A percentile compares a stretch with the other conserved stretches of the same genome.
phyloP scores from a whole-genome alignment of 2,113 vertebrate genomes.

The Gambusia affinis region DNA sequence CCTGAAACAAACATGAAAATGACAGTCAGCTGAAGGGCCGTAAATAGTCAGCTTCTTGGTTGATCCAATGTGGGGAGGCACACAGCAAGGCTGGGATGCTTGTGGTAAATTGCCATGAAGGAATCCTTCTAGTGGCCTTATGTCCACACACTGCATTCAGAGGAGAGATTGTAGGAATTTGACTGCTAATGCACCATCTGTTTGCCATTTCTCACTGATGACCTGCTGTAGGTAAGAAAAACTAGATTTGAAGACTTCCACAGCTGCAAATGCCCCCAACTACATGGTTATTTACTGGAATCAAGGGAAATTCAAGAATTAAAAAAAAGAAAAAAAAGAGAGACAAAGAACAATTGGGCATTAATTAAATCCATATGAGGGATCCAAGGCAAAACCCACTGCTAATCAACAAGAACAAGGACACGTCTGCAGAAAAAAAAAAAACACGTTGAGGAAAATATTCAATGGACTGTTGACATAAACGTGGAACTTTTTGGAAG shows the following conservation, averaged over 20 bases:
- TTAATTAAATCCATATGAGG: too few species aligned
- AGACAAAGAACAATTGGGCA: too few species aligned
- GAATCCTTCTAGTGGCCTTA: constrained; percentile 57
- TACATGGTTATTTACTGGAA: too few species aligned
- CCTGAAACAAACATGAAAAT: constrained; percentile 71
- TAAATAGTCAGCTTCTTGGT: constrained; percentile 57
- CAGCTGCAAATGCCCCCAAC: not conserved
- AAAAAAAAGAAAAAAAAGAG: too few species aligned
- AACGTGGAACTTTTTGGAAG: too few species aligned
- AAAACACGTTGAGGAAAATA: too few species aligned
- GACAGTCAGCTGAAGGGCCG: constrained; percentile 57
- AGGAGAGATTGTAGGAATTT: constrained; percentile 32
- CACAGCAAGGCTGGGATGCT: constrained; percentile 71
- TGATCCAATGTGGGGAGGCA: constrained; percentile 65
- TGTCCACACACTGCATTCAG: constrained; percentile 20
- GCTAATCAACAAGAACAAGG: too few species aligned
- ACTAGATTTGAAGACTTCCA: constrained; percentile 14
- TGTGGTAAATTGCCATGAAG: constrained; percentile 74
- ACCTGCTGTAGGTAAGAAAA: constrained; percentile 32
- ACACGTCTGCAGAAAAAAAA: too few species aligned
- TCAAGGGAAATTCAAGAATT: too few species aligned
- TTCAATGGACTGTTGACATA: too few species aligned
- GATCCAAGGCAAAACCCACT: too few species aligned
- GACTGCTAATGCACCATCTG: constrained; percentile 37
- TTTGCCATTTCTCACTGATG: constrained; percentile 31